Evolutionary conservation across 2,888 invertebrate genomes (phyloP).

Genomic region (Diadromus collaris): DNA sequence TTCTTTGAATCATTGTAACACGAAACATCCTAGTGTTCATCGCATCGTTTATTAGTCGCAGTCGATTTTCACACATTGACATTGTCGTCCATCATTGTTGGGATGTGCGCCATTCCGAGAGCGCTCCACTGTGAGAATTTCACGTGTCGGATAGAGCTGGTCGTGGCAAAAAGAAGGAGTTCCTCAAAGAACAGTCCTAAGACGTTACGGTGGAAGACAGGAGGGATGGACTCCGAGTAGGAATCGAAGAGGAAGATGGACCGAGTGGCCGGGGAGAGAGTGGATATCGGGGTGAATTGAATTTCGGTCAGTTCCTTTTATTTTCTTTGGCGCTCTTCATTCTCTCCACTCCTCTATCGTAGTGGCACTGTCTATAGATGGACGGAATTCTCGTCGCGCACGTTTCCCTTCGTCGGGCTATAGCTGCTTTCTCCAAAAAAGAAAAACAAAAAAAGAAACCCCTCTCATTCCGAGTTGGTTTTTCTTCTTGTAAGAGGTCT

Average conservation of each 20-base stretch:
- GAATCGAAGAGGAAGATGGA: slow-evolving; percentile 40
- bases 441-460: slow-evolving; percentile 33
- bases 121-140: slow-evolving; percentile 32
- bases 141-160: slow-evolving; percentile 30
- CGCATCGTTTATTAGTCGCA: not conserved
- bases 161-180: slow-evolving; percentile 12
- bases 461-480: slow-evolving; percentile 30
- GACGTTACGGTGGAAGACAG: slow-evolving; percentile 47
- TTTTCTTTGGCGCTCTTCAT: slow-evolving; percentile 59
- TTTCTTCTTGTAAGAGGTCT: slow-evolving; percentile 63
- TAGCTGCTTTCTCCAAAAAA: slow-evolving; percentile 55
- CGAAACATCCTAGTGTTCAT: not conserved
- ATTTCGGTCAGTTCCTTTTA: slow-evolving; percentile 69
- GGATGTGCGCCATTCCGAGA: slow-evolving; percentile 9
- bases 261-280: slow-evolving; percentile 33
- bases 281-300: slow-evolving; percentile 65
- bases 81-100: slow-evolving; percentile 6
- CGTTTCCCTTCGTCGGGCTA: slow-evolving; percentile 53
- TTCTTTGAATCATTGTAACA: not conserved
- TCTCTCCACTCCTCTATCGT: slow-evolving; percentile 44
- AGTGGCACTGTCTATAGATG: slow-evolving; percentile 37
- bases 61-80: not conserved
- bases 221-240: slow-evolving; percentile 50
- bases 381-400: slow-evolving; percentile 39
- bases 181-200: slow-evolving; percentile 46